Percentiles rank a stretch among this genome's conserved stretches.
Conservation (phyloP, 2,888 invertebrate species). For the Cantharis rufa region DNA sequence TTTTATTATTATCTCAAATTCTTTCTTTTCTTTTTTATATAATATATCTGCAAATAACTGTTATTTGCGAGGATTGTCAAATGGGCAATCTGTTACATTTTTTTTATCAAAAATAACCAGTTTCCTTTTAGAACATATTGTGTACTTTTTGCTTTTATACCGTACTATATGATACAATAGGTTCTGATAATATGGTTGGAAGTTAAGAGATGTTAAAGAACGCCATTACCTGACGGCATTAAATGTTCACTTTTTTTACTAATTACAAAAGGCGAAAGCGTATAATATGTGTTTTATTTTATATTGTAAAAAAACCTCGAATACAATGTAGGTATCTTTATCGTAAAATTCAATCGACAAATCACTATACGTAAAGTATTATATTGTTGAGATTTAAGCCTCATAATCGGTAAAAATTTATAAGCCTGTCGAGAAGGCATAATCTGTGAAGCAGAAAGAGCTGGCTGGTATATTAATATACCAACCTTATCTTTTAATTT, state of each 20-base stretch:
- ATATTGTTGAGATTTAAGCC: not conserved
- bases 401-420: not conserved
- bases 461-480: conserved; percentile 7
- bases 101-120: not conserved
- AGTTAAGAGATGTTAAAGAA: not conserved
- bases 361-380: not conserved
- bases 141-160: not conserved
- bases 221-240: not conserved
- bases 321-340: not conserved
- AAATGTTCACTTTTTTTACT: not conserved
- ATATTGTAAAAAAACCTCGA: not conserved
- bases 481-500: conserved; percentile 7
- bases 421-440: not conserved
- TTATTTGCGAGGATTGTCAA: not conserved
- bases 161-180: not conserved
- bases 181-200: not conserved
- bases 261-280: not conserved
- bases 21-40: not conserved
- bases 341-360: not conserved
- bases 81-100: not conserved
- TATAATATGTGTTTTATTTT: not conserved
- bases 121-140: not conserved
- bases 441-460: not conserved
- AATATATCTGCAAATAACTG: not conserved
- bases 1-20: not conserved